Percentiles rank a stretch among this genome's conserved stretches.
Conservation (phyloP, 2,797 vertebrate genomes). For the Mormyrus proboscirostris region DNA sequence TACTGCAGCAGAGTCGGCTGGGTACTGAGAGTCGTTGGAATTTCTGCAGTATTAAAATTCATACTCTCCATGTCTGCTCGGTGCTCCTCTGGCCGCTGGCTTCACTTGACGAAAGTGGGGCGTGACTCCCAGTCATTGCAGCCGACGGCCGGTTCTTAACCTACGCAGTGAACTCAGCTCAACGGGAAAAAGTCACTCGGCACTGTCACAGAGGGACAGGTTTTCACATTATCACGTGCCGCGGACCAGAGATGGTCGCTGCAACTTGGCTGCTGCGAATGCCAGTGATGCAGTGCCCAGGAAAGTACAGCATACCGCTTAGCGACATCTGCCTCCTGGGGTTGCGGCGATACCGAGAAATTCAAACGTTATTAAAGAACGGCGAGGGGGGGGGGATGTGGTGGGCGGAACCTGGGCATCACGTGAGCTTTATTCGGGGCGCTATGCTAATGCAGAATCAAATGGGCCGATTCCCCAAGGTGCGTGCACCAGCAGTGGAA, state of each 20-base stretch:
- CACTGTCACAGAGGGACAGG: not conserved
- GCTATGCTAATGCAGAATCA: conserved; percentile 2
- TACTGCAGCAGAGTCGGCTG: not conserved
- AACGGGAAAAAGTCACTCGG: not conserved
- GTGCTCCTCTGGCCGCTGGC: not conserved
- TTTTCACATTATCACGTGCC: not conserved
- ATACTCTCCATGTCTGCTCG: not conserved
- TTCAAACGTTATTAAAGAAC: not conserved
- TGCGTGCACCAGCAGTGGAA: not conserved
- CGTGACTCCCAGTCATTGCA: not conserved
- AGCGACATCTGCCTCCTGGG: not conserved
- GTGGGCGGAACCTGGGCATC: not conserved
- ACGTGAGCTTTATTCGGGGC: not conserved
- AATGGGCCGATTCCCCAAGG: not conserved
- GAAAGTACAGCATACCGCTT: not conserved
- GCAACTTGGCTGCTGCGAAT: not conserved
- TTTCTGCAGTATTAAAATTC: not conserved
- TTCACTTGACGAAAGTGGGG: not conserved
- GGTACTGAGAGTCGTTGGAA: not conserved
- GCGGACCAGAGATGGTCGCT: not conserved
- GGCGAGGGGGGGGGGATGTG: not conserved
- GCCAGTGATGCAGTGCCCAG: not conserved
- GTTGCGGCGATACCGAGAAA: not conserved
- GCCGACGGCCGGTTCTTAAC: not conserved
- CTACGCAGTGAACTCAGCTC: not conserved